Conservation (phyloP, 1,140 invertebrate genomes). For the Glomeris maerens region DNA sequence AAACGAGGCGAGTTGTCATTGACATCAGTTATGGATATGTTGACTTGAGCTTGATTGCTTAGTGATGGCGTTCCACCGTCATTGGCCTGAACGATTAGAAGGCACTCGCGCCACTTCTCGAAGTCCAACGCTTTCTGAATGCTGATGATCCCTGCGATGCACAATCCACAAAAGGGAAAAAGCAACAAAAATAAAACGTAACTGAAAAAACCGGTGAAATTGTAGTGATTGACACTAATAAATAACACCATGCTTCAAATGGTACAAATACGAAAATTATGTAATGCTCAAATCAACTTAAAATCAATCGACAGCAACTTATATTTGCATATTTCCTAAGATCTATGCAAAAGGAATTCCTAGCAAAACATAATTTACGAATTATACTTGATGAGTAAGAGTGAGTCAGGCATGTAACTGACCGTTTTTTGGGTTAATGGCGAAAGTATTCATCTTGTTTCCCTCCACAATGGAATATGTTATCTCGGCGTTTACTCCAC, state of each 20-base stretch:
- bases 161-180: constrained; percentile 3
- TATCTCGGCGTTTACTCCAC: constrained; percentile 83
- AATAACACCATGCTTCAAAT: too few relatives aligned
- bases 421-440: constrained; percentile 52
- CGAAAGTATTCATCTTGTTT: constrained; percentile 73
- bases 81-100: constrained; percentile 73
- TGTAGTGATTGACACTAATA: constrained; percentile 16
- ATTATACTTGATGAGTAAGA: too few relatives aligned
- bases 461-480: constrained; percentile 76
- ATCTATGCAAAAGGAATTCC: too few relatives aligned
- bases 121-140: constrained; percentile 39
- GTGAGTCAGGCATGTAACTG: too few relatives aligned
- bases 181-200: background rate
- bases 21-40: constrained; percentile 69
- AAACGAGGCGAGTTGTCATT: constrained; percentile 84
- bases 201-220: too few relatives aligned
- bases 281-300: too few relatives aligned
- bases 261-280: too few relatives aligned
- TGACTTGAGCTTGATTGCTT: constrained; percentile 69
- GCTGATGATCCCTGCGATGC: constrained; percentile 44
- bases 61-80: constrained; percentile 73
- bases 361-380: too few relatives aligned
- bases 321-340: too few relatives aligned
- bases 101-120: constrained; percentile 69
- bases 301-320: too few relatives aligned